Percentiles rank a stretch among this genome's conserved stretches.
phyloP scores from a whole-genome alignment of 2,888 invertebrate genomes.

The Drosophila mulleri region DNA sequence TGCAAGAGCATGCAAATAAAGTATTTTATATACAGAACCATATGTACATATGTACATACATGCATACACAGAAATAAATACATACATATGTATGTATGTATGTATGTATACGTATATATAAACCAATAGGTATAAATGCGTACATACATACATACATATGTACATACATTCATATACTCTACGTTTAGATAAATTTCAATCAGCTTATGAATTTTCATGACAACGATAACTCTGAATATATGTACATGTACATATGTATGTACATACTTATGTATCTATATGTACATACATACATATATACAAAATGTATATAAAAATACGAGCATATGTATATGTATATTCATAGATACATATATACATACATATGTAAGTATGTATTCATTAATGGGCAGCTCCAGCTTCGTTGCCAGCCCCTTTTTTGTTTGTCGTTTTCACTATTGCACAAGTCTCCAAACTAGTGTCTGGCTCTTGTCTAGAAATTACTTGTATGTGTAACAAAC shows the following conservation, averaged over 20 bases:
- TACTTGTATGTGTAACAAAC: slow-evolving; percentile 12
- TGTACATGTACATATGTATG: no score
- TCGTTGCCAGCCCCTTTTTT: slow-evolving; percentile 11
- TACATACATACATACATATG: fast-evolving
- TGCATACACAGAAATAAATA: neutral
- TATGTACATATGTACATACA: no score
- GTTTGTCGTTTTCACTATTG: slow-evolving; percentile 11
- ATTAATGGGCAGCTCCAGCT: slow-evolving; percentile 24
- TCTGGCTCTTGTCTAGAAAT: slow-evolving; percentile 63
- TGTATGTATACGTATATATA: no score
- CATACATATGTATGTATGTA: no score
- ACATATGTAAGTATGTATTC: slow-evolving; percentile 19
- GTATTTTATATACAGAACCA: neutral
- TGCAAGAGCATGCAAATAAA: neutral
- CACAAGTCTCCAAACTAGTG: slow-evolving; percentile 48
- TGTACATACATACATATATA: neutral
- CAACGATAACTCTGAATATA: neutral
- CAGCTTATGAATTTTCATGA: neutral
- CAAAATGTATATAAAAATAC: neutral
- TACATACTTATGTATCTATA: no score
- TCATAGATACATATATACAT: neutral
- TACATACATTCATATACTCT: neutral
- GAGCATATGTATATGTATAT: neutral
- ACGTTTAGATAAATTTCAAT: neutral
- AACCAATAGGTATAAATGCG: no score